A percentile compares a stretch with the other conserved stretches of the same genome.
Evolutionary conservation across 1,140 invertebrate genomes (phyloP).

Genomic region (Lerema accius): DNA sequence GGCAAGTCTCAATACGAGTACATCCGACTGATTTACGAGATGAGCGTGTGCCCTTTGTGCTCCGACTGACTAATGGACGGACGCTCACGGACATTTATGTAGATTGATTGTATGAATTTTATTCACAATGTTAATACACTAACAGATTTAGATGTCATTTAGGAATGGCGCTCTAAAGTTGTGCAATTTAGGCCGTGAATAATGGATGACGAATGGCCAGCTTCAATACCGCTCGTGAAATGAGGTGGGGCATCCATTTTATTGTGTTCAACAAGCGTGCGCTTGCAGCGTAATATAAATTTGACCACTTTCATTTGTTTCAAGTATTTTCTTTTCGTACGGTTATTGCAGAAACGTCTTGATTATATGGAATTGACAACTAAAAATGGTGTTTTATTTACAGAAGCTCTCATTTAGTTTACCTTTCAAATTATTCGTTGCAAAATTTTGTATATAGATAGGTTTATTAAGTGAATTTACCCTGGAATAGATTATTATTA

Average conservation of each 20-base stretch:
- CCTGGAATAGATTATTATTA: no score
- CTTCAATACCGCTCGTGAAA: slow-evolving; percentile 68
- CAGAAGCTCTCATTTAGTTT: no score
- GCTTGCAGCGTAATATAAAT: slow-evolving; percentile 17
- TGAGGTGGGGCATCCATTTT: slow-evolving; percentile 62
- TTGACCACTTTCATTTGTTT: slow-evolving; percentile 29
- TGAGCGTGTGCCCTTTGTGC: slow-evolving; percentile 81
- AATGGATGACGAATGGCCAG: slow-evolving; percentile 79
- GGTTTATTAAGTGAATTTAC: no score
- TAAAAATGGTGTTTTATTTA: no score
- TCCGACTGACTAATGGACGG: slow-evolving; percentile 79
- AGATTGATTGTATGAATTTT: slow-evolving; percentile 83
- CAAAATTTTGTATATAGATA: no score
- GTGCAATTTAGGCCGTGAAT: slow-evolving; percentile 82
- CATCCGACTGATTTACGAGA: slow-evolving; percentile 80
- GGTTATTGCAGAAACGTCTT: no score
- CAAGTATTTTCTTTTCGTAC: not conserved
- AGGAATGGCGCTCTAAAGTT: slow-evolving; percentile 82
- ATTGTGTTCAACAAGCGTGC: slow-evolving; percentile 23
- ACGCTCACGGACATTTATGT: slow-evolving; percentile 82
- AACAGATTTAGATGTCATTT: slow-evolving; percentile 83
- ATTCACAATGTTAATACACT: slow-evolving; percentile 83
- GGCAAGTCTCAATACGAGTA: slow-evolving; percentile 75
- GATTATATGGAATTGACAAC: no score
- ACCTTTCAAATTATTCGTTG: no score